These are phyloP conservation scores for Cryptophagus acutangulus DNA, from an alignment of 2,888 invertebrate genomes.

Conservation along the genomic window DNA sequence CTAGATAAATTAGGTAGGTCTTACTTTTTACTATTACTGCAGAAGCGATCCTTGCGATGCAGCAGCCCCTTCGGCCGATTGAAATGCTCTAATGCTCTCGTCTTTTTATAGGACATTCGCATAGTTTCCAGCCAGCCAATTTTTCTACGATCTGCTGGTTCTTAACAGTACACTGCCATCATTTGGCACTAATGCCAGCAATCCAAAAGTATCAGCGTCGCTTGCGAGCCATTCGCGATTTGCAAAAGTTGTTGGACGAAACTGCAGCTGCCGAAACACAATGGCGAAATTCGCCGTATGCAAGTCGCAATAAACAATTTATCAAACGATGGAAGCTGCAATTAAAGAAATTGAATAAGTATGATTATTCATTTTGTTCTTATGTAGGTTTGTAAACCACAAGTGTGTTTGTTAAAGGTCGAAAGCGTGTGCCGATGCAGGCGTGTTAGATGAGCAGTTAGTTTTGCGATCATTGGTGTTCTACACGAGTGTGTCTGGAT, in stretches of 20 bases:
- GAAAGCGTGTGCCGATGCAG: constrained; percentile 89
- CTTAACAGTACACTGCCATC: constrained; percentile 89
- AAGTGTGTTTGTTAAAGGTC: constrained; percentile 57
- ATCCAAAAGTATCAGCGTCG: constrained; percentile 78
- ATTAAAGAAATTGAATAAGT: constrained; percentile 69
- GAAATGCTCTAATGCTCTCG: too few relatives aligned
- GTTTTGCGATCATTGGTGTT: constrained; percentile 80
- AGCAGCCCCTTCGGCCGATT: not conserved
- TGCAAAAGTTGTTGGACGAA: constrained; percentile 84
- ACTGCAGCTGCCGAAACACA: constrained; percentile 73
- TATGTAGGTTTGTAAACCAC: too few relatives aligned
- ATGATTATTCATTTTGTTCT: too few relatives aligned
- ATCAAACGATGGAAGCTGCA: constrained; percentile 85
- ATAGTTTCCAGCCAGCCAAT: constrained; percentile 73
- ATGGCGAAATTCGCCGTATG: constrained; percentile 74
- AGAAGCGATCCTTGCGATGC: not conserved
- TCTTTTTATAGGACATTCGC: constrained; percentile 48
- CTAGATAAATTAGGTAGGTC: constrained; percentile 59
- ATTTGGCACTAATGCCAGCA: constrained; percentile 84
- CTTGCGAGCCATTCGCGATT: constrained; percentile 71
- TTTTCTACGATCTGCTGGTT: constrained; percentile 98
- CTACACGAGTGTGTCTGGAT: constrained; percentile 79
- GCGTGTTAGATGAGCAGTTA: constrained; percentile 77
- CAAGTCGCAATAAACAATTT: constrained; percentile 74
- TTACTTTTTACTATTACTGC: not conserved